Percentiles rank a stretch among this genome's conserved stretches.
phyloP scores from a whole-genome alignment of 2,113 vertebrate species.

The Emydocephalus ijimae region DNA sequence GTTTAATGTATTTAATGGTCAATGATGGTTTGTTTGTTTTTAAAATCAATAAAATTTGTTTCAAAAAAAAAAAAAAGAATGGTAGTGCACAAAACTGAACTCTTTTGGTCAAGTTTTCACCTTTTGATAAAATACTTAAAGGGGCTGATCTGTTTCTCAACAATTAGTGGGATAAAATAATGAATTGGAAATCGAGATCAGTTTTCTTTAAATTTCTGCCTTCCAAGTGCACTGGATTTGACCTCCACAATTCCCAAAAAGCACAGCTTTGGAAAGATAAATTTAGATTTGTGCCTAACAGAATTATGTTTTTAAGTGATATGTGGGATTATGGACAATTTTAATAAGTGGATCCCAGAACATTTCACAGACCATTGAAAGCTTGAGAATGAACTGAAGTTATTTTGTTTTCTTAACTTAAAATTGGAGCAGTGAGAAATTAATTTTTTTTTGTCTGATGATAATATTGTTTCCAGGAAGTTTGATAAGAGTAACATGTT shows the following conservation, averaged over 20 bases:
- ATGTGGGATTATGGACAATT: background rate
- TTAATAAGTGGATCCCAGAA: background rate
- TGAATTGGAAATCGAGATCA: background rate
- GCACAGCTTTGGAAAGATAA: background rate
- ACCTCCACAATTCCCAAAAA: background rate
- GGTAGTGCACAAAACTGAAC: background rate
- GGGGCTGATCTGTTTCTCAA: background rate
- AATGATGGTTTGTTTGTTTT: too few relatives aligned
- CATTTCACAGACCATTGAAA: background rate
- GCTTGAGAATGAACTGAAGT: background rate
- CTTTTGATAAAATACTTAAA: background rate
- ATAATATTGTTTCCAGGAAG: background rate
- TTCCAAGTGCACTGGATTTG: background rate
- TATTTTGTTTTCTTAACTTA: background rate
- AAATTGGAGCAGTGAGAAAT: background rate
- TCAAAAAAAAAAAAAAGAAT: too few relatives aligned
- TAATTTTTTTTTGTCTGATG: background rate
- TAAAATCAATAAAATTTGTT: too few relatives aligned
- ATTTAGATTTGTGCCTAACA: background rate
- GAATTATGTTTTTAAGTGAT: background rate
- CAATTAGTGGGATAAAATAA: background rate
- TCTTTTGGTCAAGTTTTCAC: background rate
- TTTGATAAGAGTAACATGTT: background rate
- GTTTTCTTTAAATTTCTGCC: background rate
- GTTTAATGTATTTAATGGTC: too few relatives aligned